Conservation (phyloP, 2,888 invertebrate genomes). For the Cheilosia soror region DNA sequence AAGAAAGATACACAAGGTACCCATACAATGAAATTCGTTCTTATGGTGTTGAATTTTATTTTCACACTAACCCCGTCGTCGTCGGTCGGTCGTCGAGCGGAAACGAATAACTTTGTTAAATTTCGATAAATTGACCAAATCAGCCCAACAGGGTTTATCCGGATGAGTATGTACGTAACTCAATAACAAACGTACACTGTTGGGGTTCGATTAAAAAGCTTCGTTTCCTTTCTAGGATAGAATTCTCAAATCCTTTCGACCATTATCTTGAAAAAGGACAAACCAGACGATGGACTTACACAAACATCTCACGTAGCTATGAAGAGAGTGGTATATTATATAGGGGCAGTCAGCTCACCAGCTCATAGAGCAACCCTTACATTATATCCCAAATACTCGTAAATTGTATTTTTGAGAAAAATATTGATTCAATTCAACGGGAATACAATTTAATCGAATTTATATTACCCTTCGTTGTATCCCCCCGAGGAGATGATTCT, state of each 20-base stretch:
- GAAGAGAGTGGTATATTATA: slow-evolving; percentile 4
- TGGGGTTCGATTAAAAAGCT: slow-evolving; percentile 40
- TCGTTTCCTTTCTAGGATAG: slow-evolving; percentile 15
- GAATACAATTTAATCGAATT: slow-evolving; percentile 69
- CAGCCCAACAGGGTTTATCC: slow-evolving; percentile 42
- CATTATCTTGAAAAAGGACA: slow-evolving; percentile 21
- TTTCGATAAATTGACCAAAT: slow-evolving; percentile 62
- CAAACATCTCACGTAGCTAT: slow-evolving; percentile 53
- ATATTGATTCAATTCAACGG: slow-evolving; percentile 68
- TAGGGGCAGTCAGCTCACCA: slow-evolving; percentile 1
- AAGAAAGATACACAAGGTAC: slow-evolving; percentile 23
- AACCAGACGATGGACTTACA: slow-evolving; percentile 24
- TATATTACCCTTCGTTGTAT: slow-evolving; percentile 57
- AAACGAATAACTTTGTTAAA: slow-evolving; percentile 60
- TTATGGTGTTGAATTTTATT: slow-evolving; percentile 25
- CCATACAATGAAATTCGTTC: not conserved
- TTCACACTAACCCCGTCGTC: not conserved
- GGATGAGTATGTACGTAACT: slow-evolving; percentile 1
- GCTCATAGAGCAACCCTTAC: slow-evolving; percentile 1
- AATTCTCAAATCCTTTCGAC: slow-evolving; percentile 10
- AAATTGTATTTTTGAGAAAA: slow-evolving; percentile 53
- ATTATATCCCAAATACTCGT: slow-evolving; percentile 20
- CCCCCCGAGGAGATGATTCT: slow-evolving; percentile 16
- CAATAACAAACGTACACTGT: not conserved
- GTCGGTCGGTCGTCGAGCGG: not conserved